Evolutionary conservation across 2,888 invertebrate species (phyloP).

Genomic region (Calameuta filiformis): DNA sequence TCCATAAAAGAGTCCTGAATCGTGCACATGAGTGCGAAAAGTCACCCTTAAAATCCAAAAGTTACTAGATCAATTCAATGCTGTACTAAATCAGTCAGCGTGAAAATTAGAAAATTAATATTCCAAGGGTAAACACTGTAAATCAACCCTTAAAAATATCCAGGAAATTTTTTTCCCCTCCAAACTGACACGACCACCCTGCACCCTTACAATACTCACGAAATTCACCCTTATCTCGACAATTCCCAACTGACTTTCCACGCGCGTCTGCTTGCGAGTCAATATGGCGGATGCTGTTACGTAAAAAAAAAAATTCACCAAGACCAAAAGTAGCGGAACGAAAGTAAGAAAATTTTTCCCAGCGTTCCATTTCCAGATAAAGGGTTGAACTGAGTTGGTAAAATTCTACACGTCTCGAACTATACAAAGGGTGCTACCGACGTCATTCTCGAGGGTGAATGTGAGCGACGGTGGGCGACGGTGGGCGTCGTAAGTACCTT

Average conservation of each 20-base stretch:
- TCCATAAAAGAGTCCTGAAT: too few species aligned
- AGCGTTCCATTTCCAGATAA: background rate
- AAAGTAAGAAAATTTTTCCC: background rate
- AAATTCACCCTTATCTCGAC: too few species aligned
- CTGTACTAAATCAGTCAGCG: background rate
- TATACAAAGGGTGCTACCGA: background rate
- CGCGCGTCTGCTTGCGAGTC: background rate
- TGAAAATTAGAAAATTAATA: conserved; percentile 59
- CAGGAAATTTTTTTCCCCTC: conserved; percentile 11
- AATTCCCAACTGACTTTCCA: background rate
- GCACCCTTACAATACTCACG: too few species aligned
- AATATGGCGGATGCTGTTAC: background rate
- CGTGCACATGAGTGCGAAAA: background rate
- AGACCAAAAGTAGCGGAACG: background rate
- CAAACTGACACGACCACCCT: background rate
- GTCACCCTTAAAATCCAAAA: background rate
- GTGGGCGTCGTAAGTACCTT: background rate
- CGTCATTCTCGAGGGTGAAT: background rate
- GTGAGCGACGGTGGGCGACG: background rate
- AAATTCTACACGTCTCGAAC: background rate
- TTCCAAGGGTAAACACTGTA: conserved; percentile 53
- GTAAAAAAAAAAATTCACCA: background rate
- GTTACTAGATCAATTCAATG: background rate
- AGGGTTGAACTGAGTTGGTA: background rate
- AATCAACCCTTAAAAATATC: conserved; percentile 42